Base-by-base conservation (phyloP, 2,113 vertebrate species). In the Tenrec ecaudatus region DNA sequence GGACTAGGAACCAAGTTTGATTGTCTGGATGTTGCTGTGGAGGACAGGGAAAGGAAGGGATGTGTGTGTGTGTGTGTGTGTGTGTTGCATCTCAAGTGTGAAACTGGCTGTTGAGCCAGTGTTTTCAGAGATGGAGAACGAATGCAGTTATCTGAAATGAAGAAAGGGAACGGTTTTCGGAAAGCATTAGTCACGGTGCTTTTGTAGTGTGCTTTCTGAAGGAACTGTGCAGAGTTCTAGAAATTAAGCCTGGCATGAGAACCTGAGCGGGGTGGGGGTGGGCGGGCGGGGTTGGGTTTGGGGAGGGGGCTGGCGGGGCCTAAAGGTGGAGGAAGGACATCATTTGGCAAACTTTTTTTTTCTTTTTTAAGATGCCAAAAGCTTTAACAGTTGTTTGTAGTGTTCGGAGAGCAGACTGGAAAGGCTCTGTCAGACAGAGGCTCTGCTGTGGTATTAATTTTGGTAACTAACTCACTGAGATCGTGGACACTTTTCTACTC, bases 351-450 rank as follows among this genome's bases (percentile, higher is more conserved):
- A 92, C 60, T 14, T 89, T 77, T 94, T 92, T 87, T 77, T 77
- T 94, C 91, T 87, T 77, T 95, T 95, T 86, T 78, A 83, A 96
- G 82, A 88, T 80, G 80, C 29, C 84, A 71, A 47, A 87, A 95
- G 76, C 81, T 78, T 96, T 95, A 77, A 96, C 79, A 69, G 2
- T 91, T 86, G 73, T 76, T 58, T 91, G 73, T 86, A 27, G 71
- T 91, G 16, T 82, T 64, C 69, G 27, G 57, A 88, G 58, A 81
- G 57, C 33, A 25, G 15, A 64, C 77, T 1, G 92, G 64, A 77
- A 80, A 89, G 47, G 19, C 43, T 75, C 15, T 15, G 6, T 80
- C 27, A 69, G 78, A 95, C 75, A 81, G 66, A 81, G 75, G 23
- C 36, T 76, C 76, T 77, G 33, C 7, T 77, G 19, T 53, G 36